These are phyloP conservation scores for Agriopis marginaria DNA, from an alignment of 2,888 invertebrate genomes.

Conservation along the genomic window DNA sequence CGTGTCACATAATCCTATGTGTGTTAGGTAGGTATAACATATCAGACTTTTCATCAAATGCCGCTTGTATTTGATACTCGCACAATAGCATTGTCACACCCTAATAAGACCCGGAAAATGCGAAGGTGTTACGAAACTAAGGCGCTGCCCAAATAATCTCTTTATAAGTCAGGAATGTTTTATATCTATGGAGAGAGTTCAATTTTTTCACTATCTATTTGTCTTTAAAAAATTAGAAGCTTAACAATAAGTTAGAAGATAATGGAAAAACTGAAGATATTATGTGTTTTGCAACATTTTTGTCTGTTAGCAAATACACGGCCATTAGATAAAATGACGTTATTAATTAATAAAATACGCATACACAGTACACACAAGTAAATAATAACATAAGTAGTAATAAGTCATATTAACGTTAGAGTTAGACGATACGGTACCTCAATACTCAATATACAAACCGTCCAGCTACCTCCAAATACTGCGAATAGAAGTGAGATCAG, in stretches of 20 bases:
- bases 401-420: too few relatives aligned
- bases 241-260: too few relatives aligned
- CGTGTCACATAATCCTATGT: slow-evolving; percentile 3
- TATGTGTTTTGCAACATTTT: too few relatives aligned
- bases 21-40: background rate
- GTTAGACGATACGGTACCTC: too few relatives aligned
- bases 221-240: background rate
- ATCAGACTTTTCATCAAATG: slow-evolving; percentile 18
- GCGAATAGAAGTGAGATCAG: background rate
- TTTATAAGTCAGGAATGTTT: background rate
- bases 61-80: slow-evolving; percentile 9
- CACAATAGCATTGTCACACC: slow-evolving; percentile 25
- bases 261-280: too few relatives aligned
- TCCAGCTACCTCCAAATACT: background rate
- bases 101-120: slow-evolving; percentile 37
- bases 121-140: slow-evolving; percentile 39
- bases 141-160: slow-evolving; percentile 27
- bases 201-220: background rate
- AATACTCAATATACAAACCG: background rate
- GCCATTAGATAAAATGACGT: too few relatives aligned
- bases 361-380: too few relatives aligned
- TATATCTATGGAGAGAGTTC: background rate
- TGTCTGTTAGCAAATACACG: too few relatives aligned
- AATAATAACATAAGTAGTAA: too few relatives aligned
- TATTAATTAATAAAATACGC: too few relatives aligned